Conservation (phyloP, 2,797 vertebrate species). For the Xerus rutilus region DNA sequence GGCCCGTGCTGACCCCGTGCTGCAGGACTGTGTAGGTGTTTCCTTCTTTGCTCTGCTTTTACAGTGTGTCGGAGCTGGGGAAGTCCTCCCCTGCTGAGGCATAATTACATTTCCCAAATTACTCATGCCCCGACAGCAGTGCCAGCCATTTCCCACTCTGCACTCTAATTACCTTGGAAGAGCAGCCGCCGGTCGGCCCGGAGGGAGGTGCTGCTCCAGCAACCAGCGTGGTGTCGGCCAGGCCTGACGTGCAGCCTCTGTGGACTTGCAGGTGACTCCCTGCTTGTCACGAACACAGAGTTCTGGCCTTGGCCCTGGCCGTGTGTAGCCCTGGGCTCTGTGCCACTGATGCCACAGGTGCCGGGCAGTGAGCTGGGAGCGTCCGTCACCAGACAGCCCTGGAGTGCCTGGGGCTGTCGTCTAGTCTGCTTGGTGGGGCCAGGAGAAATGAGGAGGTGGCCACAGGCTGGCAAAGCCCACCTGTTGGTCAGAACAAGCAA, state of each 20-base stretch:
- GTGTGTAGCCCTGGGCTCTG: background rate
- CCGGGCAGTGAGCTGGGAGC: background rate
- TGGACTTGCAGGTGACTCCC: fast-evolving
- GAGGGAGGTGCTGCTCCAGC: background rate
- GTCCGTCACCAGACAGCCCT: background rate
- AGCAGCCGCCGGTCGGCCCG: background rate
- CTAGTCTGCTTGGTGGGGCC: fast-evolving
- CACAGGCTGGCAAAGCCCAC: background rate
- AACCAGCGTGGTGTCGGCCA: fast-evolving
- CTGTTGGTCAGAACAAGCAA: background rate
- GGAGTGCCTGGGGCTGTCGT: background rate
- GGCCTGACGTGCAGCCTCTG: fast-evolving
- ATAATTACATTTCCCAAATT: background rate
- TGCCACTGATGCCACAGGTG: background rate
- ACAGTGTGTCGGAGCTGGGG: background rate
- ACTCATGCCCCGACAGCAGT: background rate
- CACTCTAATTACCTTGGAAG: conserved; percentile 41
- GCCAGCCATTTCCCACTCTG: background rate
- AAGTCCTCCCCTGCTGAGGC: conserved; percentile 32
- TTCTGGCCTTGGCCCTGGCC: fast-evolving
- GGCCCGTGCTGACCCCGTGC: no score
- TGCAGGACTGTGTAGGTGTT: no score
- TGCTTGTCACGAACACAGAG: background rate
- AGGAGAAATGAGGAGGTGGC: fast-evolving
- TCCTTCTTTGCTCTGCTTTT: no score